A percentile compares a stretch with the other conserved stretches of the same genome.
phyloP scores from a whole-genome alignment of 2,113 vertebrate species.

The Pampusana beccarii region DNA sequence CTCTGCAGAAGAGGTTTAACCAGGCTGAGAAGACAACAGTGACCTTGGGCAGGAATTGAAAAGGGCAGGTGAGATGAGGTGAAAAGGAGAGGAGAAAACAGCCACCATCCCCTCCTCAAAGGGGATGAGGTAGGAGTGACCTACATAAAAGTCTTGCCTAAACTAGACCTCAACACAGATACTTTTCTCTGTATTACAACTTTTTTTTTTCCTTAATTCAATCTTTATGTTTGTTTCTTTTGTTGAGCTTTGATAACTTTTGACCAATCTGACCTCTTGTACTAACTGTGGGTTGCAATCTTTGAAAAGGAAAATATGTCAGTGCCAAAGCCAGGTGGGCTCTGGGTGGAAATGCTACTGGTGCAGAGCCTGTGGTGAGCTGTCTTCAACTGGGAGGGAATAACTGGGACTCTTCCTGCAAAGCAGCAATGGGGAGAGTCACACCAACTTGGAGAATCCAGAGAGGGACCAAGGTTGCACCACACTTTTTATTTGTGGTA shows the following conservation, averaged over 20 bases:
- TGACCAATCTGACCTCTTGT: background rate
- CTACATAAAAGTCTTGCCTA: background rate
- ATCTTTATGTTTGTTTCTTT: background rate
- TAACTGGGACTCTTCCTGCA: background rate
- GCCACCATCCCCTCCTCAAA: background rate
- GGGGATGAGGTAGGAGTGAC: background rate
- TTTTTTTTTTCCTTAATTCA: background rate
- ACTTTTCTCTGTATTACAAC: background rate
- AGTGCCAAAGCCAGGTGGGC: background rate
- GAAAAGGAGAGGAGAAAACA: background rate
- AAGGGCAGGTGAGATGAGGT: background rate
- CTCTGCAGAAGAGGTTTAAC: background rate
- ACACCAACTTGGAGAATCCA: background rate
- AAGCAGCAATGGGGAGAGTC: background rate
- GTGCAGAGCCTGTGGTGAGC: background rate
- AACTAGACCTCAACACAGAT: background rate
- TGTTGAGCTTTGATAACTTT: background rate
- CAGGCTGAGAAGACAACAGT: background rate
- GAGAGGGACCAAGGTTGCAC: background rate
- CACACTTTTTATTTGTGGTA: background rate
- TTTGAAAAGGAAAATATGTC: background rate
- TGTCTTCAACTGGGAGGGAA: background rate
- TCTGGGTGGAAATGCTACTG: background rate
- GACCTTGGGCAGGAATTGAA: background rate
- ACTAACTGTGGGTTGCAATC: background rate